A percentile compares a stretch with the other conserved stretches of the same genome.
Conservation (phyloP, 2,113 vertebrate species). For the Turnix velox region DNA sequence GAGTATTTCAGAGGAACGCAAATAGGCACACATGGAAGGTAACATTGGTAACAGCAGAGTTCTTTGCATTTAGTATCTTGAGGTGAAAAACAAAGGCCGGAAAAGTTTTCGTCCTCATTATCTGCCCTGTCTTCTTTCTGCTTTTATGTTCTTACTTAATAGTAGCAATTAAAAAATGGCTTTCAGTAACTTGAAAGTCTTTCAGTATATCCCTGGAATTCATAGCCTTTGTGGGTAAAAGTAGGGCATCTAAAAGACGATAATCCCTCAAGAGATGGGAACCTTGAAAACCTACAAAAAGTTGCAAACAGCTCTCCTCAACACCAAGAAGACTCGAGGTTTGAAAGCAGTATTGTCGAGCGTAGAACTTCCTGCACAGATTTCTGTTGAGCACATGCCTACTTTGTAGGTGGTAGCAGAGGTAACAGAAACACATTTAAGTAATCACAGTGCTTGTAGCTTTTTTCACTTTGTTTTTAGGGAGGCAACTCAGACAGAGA, state of each 20-base stretch:
- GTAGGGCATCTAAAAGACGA: background rate
- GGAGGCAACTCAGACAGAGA: background rate
- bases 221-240: background rate
- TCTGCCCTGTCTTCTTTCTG: background rate
- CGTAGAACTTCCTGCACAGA: background rate
- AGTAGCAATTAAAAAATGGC: background rate
- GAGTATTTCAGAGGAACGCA: background rate
- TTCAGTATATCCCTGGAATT: background rate
- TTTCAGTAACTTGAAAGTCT: background rate
- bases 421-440: background rate
- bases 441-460: background rate
- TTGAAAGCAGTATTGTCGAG: background rate
- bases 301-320: background rate
- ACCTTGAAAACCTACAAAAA: background rate
- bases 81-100: background rate
- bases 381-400: background rate
- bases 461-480: background rate
- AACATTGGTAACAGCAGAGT: background rate
- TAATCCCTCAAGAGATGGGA: background rate
- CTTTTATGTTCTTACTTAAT: background rate
- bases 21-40: background rate
- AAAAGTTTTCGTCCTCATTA: background rate
- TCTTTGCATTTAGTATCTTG: background rate
- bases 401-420: background rate
- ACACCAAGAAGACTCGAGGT: background rate